phyloP scores from a whole-genome alignment of 2,888 invertebrate genomes.

The Sclerodermus sp. region DNA sequence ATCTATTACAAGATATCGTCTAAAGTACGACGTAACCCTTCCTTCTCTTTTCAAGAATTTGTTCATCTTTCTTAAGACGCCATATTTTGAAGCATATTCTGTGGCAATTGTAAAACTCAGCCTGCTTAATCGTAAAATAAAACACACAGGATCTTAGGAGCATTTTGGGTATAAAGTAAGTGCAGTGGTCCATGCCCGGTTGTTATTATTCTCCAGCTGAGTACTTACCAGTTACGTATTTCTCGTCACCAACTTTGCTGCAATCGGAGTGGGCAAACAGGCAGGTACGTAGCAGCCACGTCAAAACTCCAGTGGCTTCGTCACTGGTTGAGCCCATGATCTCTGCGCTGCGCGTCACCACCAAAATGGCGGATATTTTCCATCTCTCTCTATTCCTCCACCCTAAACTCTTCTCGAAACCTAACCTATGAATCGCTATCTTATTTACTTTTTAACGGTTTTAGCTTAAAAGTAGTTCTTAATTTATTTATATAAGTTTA shows the following conservation, averaged over 20 bases:
- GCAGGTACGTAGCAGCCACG: conserved; percentile 92
- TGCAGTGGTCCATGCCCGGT: conserved; percentile 60
- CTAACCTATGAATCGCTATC: conserved; percentile 1
- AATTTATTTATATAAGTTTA: too few species aligned
- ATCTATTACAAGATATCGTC: conserved; percentile 8
- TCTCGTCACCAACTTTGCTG: conserved; percentile 93
- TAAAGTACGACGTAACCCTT: conserved; percentile 30
- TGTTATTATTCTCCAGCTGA: conserved; percentile 68
- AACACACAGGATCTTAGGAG: conserved; percentile 24
- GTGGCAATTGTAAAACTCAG: conserved; percentile 30
- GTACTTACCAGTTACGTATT: conserved; percentile 92
- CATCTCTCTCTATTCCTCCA: conserved; percentile 5
- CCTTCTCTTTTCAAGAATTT: conserved; percentile 56
- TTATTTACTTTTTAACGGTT: conserved; percentile 15
- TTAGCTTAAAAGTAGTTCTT: conserved; percentile 10
- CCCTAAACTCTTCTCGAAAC: conserved; percentile 6
- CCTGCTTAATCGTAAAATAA: conserved; percentile 21
- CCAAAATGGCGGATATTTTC: conserved; percentile 66
- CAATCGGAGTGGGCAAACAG: conserved; percentile 91
- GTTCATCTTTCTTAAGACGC: conserved; percentile 42
- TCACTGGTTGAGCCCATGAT: conserved; percentile 74
- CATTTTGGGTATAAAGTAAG: conserved; percentile 29
- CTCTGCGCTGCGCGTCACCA: conserved; percentile 76
- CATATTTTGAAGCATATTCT: conserved; percentile 44
- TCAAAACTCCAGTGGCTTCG: conserved; percentile 85